These are phyloP conservation scores for Hylia prasina DNA, from an alignment of 2,113 vertebrate species.

Conservation along the genomic window DNA sequence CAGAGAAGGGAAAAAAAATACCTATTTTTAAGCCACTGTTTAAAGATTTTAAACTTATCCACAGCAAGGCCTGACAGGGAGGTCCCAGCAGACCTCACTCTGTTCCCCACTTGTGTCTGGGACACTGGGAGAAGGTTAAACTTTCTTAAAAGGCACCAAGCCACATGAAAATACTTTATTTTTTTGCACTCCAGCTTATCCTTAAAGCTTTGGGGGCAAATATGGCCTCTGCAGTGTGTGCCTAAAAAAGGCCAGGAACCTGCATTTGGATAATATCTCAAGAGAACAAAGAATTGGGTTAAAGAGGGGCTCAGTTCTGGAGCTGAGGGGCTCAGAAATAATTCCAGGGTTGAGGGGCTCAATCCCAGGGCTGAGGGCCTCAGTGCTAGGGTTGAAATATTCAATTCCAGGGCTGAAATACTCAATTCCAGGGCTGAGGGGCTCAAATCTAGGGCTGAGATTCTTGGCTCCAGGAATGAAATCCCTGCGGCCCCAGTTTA, in stretches of 20 bases:
- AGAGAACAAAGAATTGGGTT: neutral
- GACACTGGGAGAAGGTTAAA: neutral
- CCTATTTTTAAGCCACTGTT: neutral
- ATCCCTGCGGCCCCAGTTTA: neutral
- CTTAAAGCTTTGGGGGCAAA: neutral
- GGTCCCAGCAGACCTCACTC: neutral
- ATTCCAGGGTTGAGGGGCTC: neutral
- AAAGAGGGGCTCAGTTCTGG: neutral
- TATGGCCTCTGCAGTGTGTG: neutral
- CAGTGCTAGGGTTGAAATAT: fast-evolving
- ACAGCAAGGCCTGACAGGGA: neutral
- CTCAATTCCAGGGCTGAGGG: too few species aligned
- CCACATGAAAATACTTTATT: neutral
- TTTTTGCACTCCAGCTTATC: neutral
- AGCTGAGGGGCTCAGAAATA: neutral
- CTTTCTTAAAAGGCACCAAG: neutral
- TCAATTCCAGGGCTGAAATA: fast-evolving
- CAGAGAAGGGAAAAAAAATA: neutral
- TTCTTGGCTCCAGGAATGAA: too few species aligned
- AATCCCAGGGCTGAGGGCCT: neutral
- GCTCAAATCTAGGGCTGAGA: too few species aligned
- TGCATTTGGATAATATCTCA: fast-evolving
- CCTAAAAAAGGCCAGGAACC: neutral
- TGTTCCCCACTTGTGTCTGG: neutral
- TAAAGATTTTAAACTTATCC: neutral